Evolutionary conservation across 1,140 invertebrate species (phyloP).

Genomic region (Drosophila rhopaloa): DNA sequence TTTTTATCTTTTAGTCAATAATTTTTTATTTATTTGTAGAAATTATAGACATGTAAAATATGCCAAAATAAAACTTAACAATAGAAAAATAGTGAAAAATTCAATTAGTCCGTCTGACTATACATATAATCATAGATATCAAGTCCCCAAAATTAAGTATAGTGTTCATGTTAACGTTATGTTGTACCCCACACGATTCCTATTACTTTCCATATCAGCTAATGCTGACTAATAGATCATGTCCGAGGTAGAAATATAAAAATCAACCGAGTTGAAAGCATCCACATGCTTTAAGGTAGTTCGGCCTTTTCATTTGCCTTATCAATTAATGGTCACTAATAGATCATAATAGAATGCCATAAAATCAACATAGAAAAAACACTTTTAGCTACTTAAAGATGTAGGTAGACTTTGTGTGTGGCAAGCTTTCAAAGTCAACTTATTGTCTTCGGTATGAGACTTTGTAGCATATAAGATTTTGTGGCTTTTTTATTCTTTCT

Average conservation of each 20-base stretch:
- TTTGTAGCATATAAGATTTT: conserved; percentile 15
- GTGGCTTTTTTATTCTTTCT: conserved; percentile 35
- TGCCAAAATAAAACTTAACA: neutral
- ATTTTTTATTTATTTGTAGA: too few relatives aligned
- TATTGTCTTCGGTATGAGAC: conserved; percentile 12
- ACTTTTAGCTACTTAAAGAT: conserved; percentile 54
- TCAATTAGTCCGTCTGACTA: neutral
- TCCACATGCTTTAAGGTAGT: conserved; percentile 21
- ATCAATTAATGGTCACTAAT: conserved; percentile 76
- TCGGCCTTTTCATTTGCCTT: conserved; percentile 40
- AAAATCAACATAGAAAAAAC: conserved; percentile 54
- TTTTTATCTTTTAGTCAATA: too few relatives aligned
- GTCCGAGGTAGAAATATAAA: conserved; percentile 1
- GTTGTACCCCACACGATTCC: conserved; percentile 6
- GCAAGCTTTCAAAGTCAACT: conserved; percentile 16
- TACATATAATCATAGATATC: too few relatives aligned
- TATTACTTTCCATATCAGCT: neutral
- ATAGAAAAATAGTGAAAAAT: neutral
- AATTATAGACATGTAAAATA: too few relatives aligned
- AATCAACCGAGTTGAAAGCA: neutral
- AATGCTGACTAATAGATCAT: conserved; percentile 27
- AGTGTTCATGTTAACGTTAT: neutral
- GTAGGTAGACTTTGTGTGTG: conserved; percentile 59
- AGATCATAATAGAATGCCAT: conserved; percentile 75
- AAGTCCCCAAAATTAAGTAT: neutral